Evolutionary conservation across 2,888 invertebrate genomes (phyloP).

Genomic region (Seira sanloemensis): DNA sequence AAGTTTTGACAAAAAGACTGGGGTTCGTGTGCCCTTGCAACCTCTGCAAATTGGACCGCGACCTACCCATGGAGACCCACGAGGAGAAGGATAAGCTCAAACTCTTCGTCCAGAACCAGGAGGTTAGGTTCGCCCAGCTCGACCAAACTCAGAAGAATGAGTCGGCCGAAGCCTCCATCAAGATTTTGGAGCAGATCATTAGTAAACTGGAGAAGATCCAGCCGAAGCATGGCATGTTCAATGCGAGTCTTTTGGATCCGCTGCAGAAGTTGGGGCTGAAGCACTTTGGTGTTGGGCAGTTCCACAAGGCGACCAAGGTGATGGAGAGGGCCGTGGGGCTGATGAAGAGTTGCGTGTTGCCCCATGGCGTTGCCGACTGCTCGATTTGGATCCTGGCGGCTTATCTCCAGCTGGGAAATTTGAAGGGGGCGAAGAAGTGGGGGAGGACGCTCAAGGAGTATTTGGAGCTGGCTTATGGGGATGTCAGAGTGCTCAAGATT

Average conservation of each 20-base stretch:
- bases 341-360: conserved; percentile 46
- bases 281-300: conserved; percentile 59
- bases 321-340: conserved; percentile 42
- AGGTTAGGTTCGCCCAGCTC: conserved; percentile 43
- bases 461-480: conserved; percentile 55
- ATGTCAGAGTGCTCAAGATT: conserved; percentile 37
- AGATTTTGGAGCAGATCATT: conserved; percentile 54
- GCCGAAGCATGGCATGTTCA: conserved; percentile 53
- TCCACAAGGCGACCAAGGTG: conserved; percentile 47
- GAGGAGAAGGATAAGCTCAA: conserved; percentile 39
- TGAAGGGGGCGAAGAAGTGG: conserved; percentile 55
- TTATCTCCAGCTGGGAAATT: conserved; percentile 46
- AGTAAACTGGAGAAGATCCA: conserved; percentile 50
- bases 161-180: conserved; percentile 40
- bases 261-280: conserved; percentile 59
- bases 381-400: conserved; percentile 53
- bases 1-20: conserved; percentile 48
- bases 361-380: conserved; percentile 55
- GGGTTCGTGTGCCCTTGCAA: conserved; percentile 55
- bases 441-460: conserved; percentile 46
- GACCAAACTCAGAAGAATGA: conserved; percentile 5
- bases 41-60: conserved; percentile 45
- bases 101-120: conserved; percentile 44
- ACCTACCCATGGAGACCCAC: conserved; percentile 15
- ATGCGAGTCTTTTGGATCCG: conserved; percentile 44